A percentile compares a stretch with the other conserved stretches of the same genome.
phyloP scores from a whole-genome alignment of 2,888 invertebrate genomes.

The Dione juno region DNA sequence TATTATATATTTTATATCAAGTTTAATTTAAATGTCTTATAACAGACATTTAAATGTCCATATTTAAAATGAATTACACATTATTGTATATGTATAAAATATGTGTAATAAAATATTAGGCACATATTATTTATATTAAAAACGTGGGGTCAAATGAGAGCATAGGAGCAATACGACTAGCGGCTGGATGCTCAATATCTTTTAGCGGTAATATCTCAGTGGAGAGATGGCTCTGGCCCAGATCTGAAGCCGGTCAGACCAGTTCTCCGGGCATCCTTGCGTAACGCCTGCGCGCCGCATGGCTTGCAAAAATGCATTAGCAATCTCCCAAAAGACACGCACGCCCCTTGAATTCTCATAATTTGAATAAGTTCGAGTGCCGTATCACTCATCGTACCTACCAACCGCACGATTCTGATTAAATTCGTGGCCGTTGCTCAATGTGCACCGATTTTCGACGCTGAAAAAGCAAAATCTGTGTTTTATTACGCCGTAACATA shows the following conservation, averaged over 20 bases:
- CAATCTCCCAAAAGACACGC: conserved; percentile 69
- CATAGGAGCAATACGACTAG: conserved; percentile 52
- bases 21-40: conserved; percentile 23
- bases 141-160: conserved; percentile 52
- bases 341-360: conserved; percentile 68
- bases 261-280: conserved; percentile 78
- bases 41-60: background rate
- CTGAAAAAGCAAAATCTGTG: conserved; percentile 62
- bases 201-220: conserved; percentile 78
- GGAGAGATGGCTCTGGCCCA: conserved; percentile 80
- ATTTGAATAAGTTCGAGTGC: conserved; percentile 71
- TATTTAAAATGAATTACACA: background rate
- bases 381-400: conserved; percentile 61
- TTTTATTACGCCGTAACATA: conserved; percentile 68
- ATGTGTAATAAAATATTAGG: background rate
- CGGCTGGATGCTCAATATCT: conserved; percentile 71
- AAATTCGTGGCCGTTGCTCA: conserved; percentile 61
- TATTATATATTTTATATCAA: background rate
- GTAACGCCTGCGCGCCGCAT: conserved; percentile 64
- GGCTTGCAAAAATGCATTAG: conserved; percentile 80
- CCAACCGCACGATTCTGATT: conserved; percentile 59
- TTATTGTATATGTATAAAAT: no score
- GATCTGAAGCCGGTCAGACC: conserved; percentile 77
- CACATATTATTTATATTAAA: conserved; percentile 37
- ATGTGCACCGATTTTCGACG: conserved; percentile 72